These are phyloP conservation scores for Choloepus didactylus DNA, from an alignment of 2,797 vertebrate genomes.

Conservation along the genomic window DNA sequence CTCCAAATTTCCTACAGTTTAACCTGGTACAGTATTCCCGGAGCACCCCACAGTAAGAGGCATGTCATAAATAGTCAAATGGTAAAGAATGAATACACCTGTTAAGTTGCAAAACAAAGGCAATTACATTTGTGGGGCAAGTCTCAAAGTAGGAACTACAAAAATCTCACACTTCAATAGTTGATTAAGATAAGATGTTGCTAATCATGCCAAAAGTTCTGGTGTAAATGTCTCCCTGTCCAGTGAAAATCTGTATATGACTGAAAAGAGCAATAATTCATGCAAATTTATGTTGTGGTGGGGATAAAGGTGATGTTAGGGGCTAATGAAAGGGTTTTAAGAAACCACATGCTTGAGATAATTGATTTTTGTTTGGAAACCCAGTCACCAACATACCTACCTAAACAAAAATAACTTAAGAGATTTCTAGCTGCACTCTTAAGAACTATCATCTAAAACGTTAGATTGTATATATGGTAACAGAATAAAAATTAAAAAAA, in stretches of 20 bases:
- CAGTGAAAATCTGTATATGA: neutral
- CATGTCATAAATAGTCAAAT: neutral
- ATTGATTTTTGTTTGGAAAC: constrained; percentile 23
- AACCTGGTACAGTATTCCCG: neutral
- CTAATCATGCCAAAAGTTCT: neutral
- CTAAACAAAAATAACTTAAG: constrained; percentile 39
- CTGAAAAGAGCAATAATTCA: neutral
- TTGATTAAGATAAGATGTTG: neutral
- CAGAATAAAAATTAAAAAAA: too few species aligned
- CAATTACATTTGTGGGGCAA: neutral
- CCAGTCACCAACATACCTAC: neutral
- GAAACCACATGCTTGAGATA: neutral
- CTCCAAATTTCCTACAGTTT: neutral
- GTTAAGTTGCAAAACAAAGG: neutral
- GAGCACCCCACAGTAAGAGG: neutral
- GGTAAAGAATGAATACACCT: neutral
- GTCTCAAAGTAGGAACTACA: neutral
- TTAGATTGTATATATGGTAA: too few species aligned
- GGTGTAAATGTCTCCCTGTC: neutral
- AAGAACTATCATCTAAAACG: neutral
- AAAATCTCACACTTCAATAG: neutral
- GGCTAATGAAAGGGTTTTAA: neutral
- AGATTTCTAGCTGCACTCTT: constrained; percentile 41
- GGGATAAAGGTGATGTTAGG: too few species aligned
- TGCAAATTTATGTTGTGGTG: neutral